Evolutionary conservation across 2,888 invertebrate species (phyloP).

Genomic region (Hydrotaea cyrtoneurina): DNA sequence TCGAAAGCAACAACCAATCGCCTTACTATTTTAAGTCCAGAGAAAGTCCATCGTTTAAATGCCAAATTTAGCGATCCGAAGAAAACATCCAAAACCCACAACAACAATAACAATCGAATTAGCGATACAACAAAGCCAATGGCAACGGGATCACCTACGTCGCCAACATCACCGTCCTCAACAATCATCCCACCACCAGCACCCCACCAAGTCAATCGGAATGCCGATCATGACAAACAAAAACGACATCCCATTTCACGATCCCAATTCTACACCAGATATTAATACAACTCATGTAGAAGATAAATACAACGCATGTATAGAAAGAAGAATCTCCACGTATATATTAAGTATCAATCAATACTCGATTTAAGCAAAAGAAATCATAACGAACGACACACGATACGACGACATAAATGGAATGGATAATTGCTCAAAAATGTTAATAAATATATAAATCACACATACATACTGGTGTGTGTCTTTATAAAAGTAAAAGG

Average conservation of each 20-base stretch:
- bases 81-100: conserved; percentile 68
- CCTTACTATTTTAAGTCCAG: conserved; percentile 78
- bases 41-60: conserved; percentile 78
- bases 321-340: conserved; percentile 58
- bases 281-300: conserved; percentile 49
- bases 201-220: conserved; percentile 31
- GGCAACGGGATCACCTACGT: conserved; percentile 5
- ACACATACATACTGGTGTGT: not conserved
- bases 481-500: conserved; percentile 51
- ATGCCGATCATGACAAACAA: conserved; percentile 70
- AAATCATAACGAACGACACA: conserved; percentile 29
- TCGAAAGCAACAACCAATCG: conserved; percentile 72
- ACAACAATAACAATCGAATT: conserved; percentile 48
- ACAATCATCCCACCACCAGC: conserved; percentile 10
- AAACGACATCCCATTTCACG: conserved; percentile 71
- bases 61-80: conserved; percentile 78
- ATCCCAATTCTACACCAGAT: conserved; percentile 75
- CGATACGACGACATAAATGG: conserved; percentile 1
- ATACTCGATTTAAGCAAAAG: conserved; percentile 35
- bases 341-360: not conserved
- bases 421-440: conserved; percentile 54
- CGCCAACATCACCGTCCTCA: conserved; percentile 24
- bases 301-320: conserved; percentile 34
- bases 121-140: conserved; percentile 33
- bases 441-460: conserved; percentile 2